These are phyloP conservation scores for Trinorchestia longiramus DNA, from an alignment of 1,140 invertebrate species.

Conservation along the genomic window DNA sequence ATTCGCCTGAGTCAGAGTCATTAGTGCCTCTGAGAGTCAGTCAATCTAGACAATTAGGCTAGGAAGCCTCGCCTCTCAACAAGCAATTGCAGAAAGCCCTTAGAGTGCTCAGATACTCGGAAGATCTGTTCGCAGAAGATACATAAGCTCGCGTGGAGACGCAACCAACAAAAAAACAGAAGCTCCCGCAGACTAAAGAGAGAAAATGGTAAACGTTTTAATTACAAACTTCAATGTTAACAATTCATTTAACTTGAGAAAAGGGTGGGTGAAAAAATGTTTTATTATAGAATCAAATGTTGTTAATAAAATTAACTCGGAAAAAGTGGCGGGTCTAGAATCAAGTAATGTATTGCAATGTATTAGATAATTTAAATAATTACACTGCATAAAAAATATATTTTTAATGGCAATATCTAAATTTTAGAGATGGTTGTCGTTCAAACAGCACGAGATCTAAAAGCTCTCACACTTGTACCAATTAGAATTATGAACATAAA, in stretches of 20 bases:
- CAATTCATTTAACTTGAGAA: neutral
- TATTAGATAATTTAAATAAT: neutral
- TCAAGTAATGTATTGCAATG: neutral
- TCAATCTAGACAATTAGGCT: slow-evolving; percentile 34
- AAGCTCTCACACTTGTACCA: neutral
- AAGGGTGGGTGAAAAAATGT: neutral
- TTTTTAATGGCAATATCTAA: neutral
- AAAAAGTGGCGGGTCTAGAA: too few species aligned
- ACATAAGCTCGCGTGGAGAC: neutral
- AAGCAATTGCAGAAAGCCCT: neutral
- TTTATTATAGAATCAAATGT: neutral
- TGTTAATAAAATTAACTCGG: neutral
- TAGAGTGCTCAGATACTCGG: neutral
- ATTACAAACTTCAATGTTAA: neutral
- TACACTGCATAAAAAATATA: neutral
- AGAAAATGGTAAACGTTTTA: neutral
- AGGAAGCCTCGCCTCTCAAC: slow-evolving; percentile 36
- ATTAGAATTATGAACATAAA: neutral
- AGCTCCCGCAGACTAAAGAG: neutral
- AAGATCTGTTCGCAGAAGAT: neutral
- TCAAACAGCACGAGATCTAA: neutral
- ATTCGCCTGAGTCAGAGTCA: slow-evolving; percentile 28
- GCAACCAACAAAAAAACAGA: neutral
- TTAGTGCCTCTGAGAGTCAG: slow-evolving; percentile 29
- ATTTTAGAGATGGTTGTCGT: neutral